phyloP scores from a whole-genome alignment of 2,113 vertebrate species.

The Tinamus guttatus region DNA sequence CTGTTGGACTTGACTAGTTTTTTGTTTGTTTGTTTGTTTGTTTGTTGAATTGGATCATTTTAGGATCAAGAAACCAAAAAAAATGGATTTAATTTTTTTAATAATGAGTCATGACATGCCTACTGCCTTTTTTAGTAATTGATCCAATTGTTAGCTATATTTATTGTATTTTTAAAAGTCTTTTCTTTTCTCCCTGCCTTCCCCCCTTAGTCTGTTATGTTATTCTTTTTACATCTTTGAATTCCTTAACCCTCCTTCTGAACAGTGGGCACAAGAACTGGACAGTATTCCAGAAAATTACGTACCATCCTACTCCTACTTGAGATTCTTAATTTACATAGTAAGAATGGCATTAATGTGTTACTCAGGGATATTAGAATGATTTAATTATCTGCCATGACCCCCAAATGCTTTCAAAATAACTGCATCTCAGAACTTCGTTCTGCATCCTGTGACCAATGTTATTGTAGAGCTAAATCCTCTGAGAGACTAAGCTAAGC shows the following conservation, averaged over 20 bases:
- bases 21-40: background rate
- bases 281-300: background rate
- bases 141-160: background rate
- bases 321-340: background rate
- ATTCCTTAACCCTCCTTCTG: background rate
- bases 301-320: background rate
- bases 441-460: background rate
- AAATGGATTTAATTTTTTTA: background rate
- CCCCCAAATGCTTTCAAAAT: background rate
- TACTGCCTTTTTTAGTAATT: background rate
- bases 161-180: background rate
- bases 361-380: background rate
- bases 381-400: background rate
- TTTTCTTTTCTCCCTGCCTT: background rate
- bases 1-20: background rate
- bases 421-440: background rate
- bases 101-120: background rate
- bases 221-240: background rate
- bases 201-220: background rate
- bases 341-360: background rate
- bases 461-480: constrained; percentile 12
- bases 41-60: background rate
- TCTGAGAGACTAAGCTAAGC: background rate
- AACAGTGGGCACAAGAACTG: background rate
- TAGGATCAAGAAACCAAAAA: background rate